These are phyloP conservation scores for Sturnus vulgaris DNA, from an alignment of 2,113 vertebrate species.

Conservation along the genomic window DNA sequence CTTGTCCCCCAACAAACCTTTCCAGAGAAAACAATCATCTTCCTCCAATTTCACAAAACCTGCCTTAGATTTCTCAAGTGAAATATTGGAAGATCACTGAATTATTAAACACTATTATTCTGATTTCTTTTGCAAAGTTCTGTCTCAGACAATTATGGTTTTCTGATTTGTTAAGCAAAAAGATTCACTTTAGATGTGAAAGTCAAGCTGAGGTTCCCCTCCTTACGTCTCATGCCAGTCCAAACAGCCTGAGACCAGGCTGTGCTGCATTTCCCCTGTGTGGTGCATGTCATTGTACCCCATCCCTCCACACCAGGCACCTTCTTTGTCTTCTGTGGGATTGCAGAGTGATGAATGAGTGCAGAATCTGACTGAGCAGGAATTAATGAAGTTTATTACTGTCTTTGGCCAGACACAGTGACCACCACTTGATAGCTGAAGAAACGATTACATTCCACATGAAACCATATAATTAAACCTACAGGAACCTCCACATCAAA, in stretches of 20 bases:
- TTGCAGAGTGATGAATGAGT: conserved; percentile 38
- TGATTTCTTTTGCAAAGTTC: background rate
- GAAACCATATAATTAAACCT: conserved; percentile 56
- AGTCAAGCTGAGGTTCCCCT: background rate
- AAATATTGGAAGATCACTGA: background rate
- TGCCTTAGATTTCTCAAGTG: background rate
- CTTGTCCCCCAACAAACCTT: background rate
- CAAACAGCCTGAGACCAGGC: background rate
- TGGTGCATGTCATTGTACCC: background rate
- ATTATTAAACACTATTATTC: background rate
- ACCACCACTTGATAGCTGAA: conserved; percentile 35
- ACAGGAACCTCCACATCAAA: conserved; percentile 56
- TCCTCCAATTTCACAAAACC: background rate
- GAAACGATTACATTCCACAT: conserved; percentile 31
- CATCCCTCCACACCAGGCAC: background rate
- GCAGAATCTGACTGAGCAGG: background rate
- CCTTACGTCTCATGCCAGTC: background rate
- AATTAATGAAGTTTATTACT: conserved; percentile 38
- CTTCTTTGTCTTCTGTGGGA: background rate
- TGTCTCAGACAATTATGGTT: rapidly evolving
- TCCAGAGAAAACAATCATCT: background rate
- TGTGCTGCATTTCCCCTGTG: rapidly evolving
- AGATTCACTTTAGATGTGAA: background rate
- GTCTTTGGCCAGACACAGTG: conserved; percentile 33
- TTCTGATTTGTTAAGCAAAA: background rate